These are phyloP conservation scores for Zoanthus sociatus DNA, from an alignment of 92 coral and sea anemone species.

Conservation along the genomic window DNA sequence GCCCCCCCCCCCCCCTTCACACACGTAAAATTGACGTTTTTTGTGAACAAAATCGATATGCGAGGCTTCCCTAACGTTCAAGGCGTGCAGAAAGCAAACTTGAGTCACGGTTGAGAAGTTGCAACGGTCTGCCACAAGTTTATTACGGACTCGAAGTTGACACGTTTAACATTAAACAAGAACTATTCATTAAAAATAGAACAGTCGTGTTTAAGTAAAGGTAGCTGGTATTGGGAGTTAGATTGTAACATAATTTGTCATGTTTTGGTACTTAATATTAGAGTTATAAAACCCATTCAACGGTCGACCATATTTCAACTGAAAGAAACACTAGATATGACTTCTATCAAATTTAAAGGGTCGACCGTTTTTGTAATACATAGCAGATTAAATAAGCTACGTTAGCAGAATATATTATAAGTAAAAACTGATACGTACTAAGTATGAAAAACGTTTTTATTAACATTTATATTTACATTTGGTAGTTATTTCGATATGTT, in stretches of 20 bases:
- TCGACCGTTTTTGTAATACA: slow-evolving; percentile 13
- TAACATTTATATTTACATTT: slow-evolving; percentile 26
- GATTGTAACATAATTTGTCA: slow-evolving; percentile 9
- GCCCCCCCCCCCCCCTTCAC: too few relatives aligned
- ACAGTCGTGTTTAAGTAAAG: slow-evolving; percentile 18
- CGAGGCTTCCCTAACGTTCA: too few relatives aligned
- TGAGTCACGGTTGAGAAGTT: too few relatives aligned
- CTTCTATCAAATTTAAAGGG: slow-evolving; percentile 1
- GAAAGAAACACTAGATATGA: slow-evolving; percentile 10
- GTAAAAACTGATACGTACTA: background rate
- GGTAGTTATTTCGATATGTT: background rate
- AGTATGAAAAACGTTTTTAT: background rate
- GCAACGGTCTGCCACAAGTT: too few relatives aligned
- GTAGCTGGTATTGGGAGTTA: slow-evolving; percentile 6
- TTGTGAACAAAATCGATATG: too few relatives aligned
- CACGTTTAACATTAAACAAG: too few relatives aligned
- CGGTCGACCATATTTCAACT: slow-evolving; percentile 27
- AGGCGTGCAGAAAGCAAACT: too few relatives aligned
- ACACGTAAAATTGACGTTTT: too few relatives aligned
- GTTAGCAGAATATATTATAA: slow-evolving; percentile 21
- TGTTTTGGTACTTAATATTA: slow-evolving; percentile 16
- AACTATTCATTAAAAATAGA: background rate
- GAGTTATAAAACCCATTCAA: slow-evolving; percentile 29
- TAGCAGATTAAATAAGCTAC: slow-evolving; percentile 1
- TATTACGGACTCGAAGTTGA: too few relatives aligned